A percentile compares a stretch with the other conserved stretches of the same genome.
Evolutionary conservation across 2,113 vertebrate genomes (phyloP).

Genomic region (Notothenia rossii): DNA sequence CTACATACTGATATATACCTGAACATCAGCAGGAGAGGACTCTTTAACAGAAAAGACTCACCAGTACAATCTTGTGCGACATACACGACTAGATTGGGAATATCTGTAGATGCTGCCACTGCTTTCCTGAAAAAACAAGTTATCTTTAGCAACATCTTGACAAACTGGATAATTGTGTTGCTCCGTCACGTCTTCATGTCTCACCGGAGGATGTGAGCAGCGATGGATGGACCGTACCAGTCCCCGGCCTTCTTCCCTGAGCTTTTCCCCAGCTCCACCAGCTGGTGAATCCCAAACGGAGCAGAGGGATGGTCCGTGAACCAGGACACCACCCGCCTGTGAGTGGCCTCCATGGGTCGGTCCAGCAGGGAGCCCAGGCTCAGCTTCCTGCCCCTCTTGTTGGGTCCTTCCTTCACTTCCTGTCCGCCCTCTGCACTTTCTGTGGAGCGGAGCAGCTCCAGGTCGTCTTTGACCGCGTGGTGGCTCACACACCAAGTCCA

Average conservation of each 20-base stretch:
- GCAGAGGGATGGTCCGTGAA: slow-evolving; percentile 86
- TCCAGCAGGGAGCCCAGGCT: slow-evolving; percentile 70
- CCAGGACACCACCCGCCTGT: slow-evolving; percentile 87
- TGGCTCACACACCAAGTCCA: slow-evolving; percentile 81
- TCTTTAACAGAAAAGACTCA: slow-evolving; percentile 63
- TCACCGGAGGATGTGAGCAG: slow-evolving; percentile 91
- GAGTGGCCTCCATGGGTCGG: slow-evolving; percentile 74
- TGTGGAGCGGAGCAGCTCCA: slow-evolving; percentile 67
- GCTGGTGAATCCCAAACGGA: slow-evolving; percentile 88
- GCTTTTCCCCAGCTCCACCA: slow-evolving; percentile 87
- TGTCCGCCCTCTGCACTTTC: not conserved
- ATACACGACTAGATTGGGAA: slow-evolving; percentile 85
- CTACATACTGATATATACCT: too few relatives aligned
- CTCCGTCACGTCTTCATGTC: not conserved
- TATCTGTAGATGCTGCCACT: slow-evolving; percentile 78
- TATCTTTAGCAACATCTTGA: not conserved
- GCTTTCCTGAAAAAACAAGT: slow-evolving; percentile 86
- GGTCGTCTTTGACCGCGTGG: slow-evolving; percentile 77
- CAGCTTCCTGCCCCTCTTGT: slow-evolving; percentile 38
- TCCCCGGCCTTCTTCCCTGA: slow-evolving; percentile 91
- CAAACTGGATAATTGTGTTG: accelerated
- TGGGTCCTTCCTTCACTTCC: not conserved
- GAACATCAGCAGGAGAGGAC: too few relatives aligned
- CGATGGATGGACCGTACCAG: slow-evolving; percentile 92
- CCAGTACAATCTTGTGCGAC: slow-evolving; percentile 94